Evolutionary conservation across 2,797 vertebrate species (phyloP), one percentile per base, ranked within the genome.

Genomic region (Okamejei kenojei): DNA sequence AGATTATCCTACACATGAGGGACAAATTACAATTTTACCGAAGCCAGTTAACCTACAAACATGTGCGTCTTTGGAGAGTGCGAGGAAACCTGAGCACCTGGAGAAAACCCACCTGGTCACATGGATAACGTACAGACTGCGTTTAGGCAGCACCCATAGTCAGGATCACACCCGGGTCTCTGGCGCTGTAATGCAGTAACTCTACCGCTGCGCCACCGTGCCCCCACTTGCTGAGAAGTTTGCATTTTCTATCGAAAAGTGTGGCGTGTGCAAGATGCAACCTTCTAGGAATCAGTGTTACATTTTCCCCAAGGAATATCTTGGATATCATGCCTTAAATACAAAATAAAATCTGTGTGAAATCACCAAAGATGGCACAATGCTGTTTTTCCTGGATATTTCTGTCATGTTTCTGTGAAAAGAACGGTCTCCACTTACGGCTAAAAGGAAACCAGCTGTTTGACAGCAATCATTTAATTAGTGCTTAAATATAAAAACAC

Each of bases 391-490:
- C 8, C 9, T 68, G 61, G 61, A 17, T 68, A 3, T 32, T 88
- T 17, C n/a, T 78, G 76, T 79, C 32, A 38, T 29, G 63, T 29
- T 19, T 88, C 29, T 65, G 61, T 88, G n/a, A 88, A 88, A 88
- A 68, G 9, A n/a, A 63, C 4, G 11, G 54, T 61, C 45, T 86
- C 1, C n/a, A 19, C 1, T 35, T 68, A 32, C 61, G 32, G 15
- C 63, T 17, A 19, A 88, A 88, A 88, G 6, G 38, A 88, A 29
- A 32, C 82, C 61, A 88, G 17, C 61, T 35, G n/a, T 88, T 88
- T 65, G n/a, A n/a, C 84, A 68, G 61, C 84, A 88, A 68, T 88
- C 63, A 88, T 32, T 65, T 35, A 65, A 88, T 88, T 32, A 35
- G 84, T 29, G n/a, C 19, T 86, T 68, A 19, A 68, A 9, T 68